A percentile compares a stretch with the other conserved stretches of the same genome.
phyloP scores from a whole-genome alignment of 2,113 vertebrate genomes.

The Delphinus delphis region DNA sequence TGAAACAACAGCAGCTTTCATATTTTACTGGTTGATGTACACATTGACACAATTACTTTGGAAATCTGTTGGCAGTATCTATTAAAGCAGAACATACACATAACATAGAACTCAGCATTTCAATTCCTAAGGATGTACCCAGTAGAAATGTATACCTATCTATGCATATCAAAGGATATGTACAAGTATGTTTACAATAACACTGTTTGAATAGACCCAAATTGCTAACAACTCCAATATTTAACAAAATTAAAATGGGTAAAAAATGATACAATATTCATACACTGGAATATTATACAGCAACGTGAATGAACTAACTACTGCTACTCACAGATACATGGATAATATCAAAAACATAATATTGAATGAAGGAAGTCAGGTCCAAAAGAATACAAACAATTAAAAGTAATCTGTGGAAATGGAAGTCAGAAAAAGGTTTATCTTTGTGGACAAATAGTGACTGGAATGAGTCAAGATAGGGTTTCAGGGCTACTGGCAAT shows the following conservation, averaged over 20 bases:
- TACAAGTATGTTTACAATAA: neutral
- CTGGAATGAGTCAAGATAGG: neutral
- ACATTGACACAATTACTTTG: neutral
- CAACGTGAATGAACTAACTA: neutral
- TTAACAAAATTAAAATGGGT: neutral
- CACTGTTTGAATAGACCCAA: neutral
- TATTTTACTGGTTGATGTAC: neutral
- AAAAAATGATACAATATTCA: neutral
- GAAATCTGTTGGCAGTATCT: neutral
- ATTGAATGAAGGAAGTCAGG: neutral
- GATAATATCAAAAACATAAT: neutral
- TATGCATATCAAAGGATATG: neutral
- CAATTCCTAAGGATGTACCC: neutral
- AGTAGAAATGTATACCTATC: neutral
- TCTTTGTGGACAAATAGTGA: neutral
- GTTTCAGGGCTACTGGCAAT: fast-evolving
- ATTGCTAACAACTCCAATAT: neutral
- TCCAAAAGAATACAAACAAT: neutral
- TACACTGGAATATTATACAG: neutral
- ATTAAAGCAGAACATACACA: neutral
- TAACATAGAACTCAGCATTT: neutral
- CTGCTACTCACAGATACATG: neutral
- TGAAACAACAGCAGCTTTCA: neutral
- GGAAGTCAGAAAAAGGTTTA: neutral
- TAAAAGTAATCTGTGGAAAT: neutral